Base-by-base conservation (phyloP, 2,113 vertebrate genomes). In the Dipodomys stephensi region DNA sequence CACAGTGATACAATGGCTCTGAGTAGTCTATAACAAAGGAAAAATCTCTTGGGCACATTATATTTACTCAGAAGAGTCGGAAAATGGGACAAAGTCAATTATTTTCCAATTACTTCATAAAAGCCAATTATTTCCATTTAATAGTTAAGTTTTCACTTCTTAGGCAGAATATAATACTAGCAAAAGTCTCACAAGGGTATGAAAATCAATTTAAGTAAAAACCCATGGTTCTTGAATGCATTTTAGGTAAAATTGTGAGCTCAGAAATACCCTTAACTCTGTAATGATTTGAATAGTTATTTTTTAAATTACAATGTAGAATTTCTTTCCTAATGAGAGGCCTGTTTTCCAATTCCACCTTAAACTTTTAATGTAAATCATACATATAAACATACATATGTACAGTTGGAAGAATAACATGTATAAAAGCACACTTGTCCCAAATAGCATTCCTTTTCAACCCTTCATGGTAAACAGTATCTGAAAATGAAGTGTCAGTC, bases 151-250 rank as follows among this genome's bases (percentile, higher is more conserved):
- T 93, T 53, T 94, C 68, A 76, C 62, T 92, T 92, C n/a, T 16
- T n/a, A 81, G n/a, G 46, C 68, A 67, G n/a, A 88, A 67, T 32
- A 15, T 71, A 28, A 12, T 80, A 80, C 74, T 94, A 74, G 60
- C 12, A 57, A 35, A 94, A 20, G 53, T 67, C 69, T 76, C 93
- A 68, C 53, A 76, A 69, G 49, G 13, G 49, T 65, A 27, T 83
- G 64, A 57, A 91, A 91, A 87, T 73, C 74, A 83, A 83, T 69
- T 87, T 67, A 87, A 71, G n/a, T 44, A 4, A 71, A 91, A 94
- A 49, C 22, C 64, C 32, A 16, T 76, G 73, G 4, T 81, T 69
- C n/a, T 64, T 44, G 5, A 15, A 91, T 69, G 88, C 44, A 85
- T 76, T 84, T 87, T 80, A 68, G 30, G 49, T 85, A 81, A 91